Percentiles rank a stretch among this genome's conserved stretches.
Conservation (phyloP, 2,888 invertebrate genomes). For the Disparrhopalites patrizii region DNA sequence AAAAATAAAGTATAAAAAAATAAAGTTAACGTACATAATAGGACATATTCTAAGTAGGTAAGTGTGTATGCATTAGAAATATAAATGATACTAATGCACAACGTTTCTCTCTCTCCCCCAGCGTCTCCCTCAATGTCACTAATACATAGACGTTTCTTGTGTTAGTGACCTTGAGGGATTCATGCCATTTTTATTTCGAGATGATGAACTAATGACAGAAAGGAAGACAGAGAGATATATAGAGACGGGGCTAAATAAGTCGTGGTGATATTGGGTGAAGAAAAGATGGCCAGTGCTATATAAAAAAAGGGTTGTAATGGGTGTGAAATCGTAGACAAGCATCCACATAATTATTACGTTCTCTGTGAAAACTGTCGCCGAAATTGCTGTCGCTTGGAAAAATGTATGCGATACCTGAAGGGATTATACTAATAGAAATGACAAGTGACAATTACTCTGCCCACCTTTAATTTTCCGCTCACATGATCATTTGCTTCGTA, state of each 20-base stretch:
- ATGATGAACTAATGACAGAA: conserved; percentile 26
- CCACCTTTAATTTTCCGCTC: conserved; percentile 59
- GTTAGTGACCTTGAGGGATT: conserved; percentile 15
- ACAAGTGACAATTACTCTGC: neutral
- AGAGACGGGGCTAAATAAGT: neutral
- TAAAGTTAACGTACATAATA: neutral
- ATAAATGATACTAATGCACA: too few species aligned
- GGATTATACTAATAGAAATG: too few species aligned
- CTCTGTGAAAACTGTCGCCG: neutral
- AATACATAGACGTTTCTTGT: neutral
- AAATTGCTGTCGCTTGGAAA: neutral
- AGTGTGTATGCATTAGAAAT: too few species aligned
- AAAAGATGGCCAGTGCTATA: neutral
- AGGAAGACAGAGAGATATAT: neutral
- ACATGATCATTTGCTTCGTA: conserved; percentile 67
- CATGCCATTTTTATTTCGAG: conserved; percentile 18
- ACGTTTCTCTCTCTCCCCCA: too few species aligned
- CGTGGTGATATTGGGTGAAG: neutral
- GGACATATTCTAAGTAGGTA: too few species aligned
- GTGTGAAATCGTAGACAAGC: neutral
- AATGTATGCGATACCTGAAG: too few species aligned
- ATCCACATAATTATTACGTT: neutral
- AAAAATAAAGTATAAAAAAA: neutral
- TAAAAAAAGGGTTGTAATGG: neutral
- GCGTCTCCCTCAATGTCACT: conserved; percentile 24